Evolutionary conservation across 2,888 invertebrate genomes (phyloP).

Genomic region (Cataglyphis cursor): DNA sequence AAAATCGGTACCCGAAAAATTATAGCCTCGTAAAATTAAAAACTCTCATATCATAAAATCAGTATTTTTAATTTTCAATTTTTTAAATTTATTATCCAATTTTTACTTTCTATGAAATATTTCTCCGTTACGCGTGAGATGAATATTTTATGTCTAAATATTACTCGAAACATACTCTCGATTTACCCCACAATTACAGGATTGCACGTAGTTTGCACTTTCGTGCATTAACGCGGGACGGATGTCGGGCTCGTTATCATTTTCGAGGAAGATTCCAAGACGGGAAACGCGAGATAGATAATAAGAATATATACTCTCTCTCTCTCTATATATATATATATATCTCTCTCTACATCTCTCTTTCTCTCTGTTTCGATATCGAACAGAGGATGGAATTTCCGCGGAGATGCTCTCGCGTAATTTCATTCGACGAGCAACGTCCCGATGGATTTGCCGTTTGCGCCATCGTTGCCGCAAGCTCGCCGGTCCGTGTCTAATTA

Average conservation of each 20-base stretch:
- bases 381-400: slow-evolving; percentile 23
- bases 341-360: neutral
- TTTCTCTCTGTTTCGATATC: neutral
- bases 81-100: neutral
- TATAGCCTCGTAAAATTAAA: neutral
- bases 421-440: slow-evolving; percentile 33
- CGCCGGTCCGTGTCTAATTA: slow-evolving; percentile 66
- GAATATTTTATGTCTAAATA: neutral
- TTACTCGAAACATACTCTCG: neutral
- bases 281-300: slow-evolving; percentile 1
- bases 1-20: neutral
- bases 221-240: neutral
- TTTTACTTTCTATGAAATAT: neutral
- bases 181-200: neutral
- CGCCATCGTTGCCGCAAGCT: slow-evolving; percentile 33
- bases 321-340: neutral
- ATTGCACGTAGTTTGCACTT: slow-evolving; percentile 14
- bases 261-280: slow-evolving; percentile 14
- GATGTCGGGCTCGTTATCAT: neutral
- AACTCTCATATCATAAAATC: neutral
- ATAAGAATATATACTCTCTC: neutral
- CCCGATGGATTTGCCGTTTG: slow-evolving; percentile 49
- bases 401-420: slow-evolving; percentile 28
- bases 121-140: neutral
- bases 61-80: neutral